phyloP scores from a whole-genome alignment of 2,888 invertebrate species.

The Cerastis rubricosa region DNA sequence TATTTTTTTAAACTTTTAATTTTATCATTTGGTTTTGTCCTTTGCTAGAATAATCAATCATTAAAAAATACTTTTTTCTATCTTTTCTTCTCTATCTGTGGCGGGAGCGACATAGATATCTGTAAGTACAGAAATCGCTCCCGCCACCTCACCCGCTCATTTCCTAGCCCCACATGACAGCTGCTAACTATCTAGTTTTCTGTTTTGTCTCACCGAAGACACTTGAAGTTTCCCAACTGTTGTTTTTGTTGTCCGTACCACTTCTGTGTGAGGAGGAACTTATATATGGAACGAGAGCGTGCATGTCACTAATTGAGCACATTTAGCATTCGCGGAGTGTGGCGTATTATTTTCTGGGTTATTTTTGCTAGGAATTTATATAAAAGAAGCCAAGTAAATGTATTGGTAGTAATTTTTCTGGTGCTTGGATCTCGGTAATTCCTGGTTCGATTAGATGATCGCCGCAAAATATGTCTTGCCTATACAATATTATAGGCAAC shows the following conservation, averaged over 20 bases:
- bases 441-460: no score
- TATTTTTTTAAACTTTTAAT: no score
- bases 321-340: slow-evolving; percentile 10
- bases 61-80: no score
- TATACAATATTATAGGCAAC: no score
- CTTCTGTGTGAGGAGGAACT: slow-evolving; percentile 4
- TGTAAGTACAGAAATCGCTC: background rate
- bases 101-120: no score
- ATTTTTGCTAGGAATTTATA: slow-evolving; percentile 9
- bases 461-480: no score
- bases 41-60: no score
- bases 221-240: slow-evolving; percentile 59
- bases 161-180: slow-evolving; percentile 25
- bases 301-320: slow-evolving; percentile 45
- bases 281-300: slow-evolving; percentile 24
- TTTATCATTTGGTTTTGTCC: no score
- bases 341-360: slow-evolving; percentile 4
- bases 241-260: slow-evolving; percentile 52
- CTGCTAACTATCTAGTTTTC: slow-evolving; percentile 60
- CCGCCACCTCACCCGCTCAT: background rate
- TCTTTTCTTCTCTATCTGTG: no score
- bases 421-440: no score
- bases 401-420: background rate
- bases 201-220: slow-evolving; percentile 60
- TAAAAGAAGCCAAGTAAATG: background rate